Evolutionary conservation across 2,797 vertebrate species (phyloP).

Genomic region (Cetoscarus ocellatus): DNA sequence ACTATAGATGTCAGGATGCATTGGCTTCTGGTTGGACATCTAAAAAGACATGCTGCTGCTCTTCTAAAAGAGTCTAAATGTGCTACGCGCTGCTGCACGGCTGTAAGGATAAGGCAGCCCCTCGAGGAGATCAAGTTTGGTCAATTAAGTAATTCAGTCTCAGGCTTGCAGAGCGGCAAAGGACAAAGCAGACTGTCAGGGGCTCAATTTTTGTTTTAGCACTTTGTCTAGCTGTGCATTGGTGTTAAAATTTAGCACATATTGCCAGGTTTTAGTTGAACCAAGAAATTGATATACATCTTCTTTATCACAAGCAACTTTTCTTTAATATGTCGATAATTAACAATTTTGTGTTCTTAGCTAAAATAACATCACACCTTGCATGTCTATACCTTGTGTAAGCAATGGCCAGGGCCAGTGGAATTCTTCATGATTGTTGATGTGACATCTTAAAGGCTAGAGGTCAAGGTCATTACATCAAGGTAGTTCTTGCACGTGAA

Average conservation of each 20-base stretch:
- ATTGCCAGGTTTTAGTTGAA: constrained; percentile 13
- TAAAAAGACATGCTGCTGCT: constrained; percentile 48
- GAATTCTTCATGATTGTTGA: too few relatives aligned
- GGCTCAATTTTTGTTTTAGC: constrained; percentile 14
- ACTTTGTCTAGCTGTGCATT: background rate
- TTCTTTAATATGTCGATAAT: too few relatives aligned
- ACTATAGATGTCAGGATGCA: constrained; percentile 31
- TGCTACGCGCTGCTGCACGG: constrained; percentile 28
- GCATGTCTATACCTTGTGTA: too few relatives aligned
- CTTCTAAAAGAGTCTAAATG: constrained; percentile 53
- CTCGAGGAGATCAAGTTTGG: constrained; percentile 43
- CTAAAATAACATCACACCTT: too few relatives aligned
- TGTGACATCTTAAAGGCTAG: too few relatives aligned
- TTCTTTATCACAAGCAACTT: too few relatives aligned
- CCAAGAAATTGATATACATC: background rate
- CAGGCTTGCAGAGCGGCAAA: constrained; percentile 39
- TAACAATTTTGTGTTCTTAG: too few relatives aligned
- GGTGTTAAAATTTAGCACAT: background rate
- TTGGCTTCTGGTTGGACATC: constrained; percentile 30
- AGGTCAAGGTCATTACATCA: too few relatives aligned
- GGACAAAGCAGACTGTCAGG: constrained; percentile 32
- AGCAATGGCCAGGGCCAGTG: too few relatives aligned
- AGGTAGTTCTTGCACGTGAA: too few relatives aligned
- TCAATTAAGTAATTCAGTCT: constrained; percentile 64
- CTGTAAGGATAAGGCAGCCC: constrained; percentile 30